phyloP scores from a whole-genome alignment of 64 coral and sea anemone species.

The Anthopleura sola region DNA sequence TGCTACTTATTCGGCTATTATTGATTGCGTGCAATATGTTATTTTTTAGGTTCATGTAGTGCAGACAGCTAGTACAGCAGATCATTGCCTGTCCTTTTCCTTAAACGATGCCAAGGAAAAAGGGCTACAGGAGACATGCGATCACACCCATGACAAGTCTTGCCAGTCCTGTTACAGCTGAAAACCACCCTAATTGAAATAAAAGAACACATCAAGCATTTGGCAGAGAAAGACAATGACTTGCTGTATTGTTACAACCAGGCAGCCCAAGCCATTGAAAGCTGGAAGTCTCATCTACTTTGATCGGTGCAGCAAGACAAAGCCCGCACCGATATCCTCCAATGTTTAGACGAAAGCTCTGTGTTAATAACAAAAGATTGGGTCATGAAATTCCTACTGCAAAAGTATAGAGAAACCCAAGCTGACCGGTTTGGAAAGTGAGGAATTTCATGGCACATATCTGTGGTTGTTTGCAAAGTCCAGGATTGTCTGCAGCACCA shows the following conservation, averaged over 20 bases:
- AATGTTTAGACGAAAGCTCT: not conserved
- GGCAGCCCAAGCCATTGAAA: slow-evolving; percentile 1
- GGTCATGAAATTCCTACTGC: slow-evolving; percentile 15
- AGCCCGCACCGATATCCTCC: not conserved
- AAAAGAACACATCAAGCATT: not conserved
- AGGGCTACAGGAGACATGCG: not conserved
- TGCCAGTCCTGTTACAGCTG: not conserved
- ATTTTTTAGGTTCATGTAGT: not conserved
- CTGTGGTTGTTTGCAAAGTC: not conserved
- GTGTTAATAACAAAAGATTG: not conserved
- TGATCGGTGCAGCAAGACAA: slow-evolving; percentile 20
- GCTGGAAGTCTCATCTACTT: slow-evolving; percentile 5
- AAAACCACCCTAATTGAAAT: not conserved
- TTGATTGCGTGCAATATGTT: no score
- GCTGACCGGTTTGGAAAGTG: slow-evolving; percentile 21
- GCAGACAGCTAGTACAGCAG: not conserved
- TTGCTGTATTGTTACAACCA: not conserved
- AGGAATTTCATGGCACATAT: slow-evolving; percentile 11
- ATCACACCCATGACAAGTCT: not conserved
- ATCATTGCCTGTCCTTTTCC: not conserved
- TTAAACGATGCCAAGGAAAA: not conserved
- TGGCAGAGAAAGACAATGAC: not conserved
- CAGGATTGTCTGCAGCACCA: slow-evolving; percentile 16
- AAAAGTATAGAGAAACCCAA: slow-evolving; percentile 16
- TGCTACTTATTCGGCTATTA: no score